These are phyloP conservation scores for Ostrea edulis DNA, from an alignment of 1,140 invertebrate genomes.

Conservation along the genomic window DNA sequence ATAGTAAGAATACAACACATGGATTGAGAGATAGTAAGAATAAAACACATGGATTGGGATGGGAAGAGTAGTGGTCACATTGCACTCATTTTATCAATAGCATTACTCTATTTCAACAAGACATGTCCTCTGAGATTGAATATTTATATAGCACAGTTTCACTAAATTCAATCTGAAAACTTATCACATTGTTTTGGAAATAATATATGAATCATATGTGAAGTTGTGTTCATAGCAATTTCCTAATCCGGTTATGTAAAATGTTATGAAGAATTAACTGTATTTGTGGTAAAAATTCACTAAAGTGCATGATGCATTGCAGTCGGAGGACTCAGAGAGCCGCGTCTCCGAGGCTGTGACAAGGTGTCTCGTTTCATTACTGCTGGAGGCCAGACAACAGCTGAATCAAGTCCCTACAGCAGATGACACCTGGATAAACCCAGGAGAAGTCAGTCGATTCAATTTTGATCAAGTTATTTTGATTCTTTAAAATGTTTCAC, in stretches of 20 bases:
- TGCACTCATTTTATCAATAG: too few relatives aligned
- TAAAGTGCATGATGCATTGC: not conserved
- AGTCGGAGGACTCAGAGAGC: conserved; percentile 8
- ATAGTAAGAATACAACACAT: not conserved
- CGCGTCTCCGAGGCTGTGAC: not conserved
- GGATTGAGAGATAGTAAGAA: too few relatives aligned
- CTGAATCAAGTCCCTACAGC: not conserved
- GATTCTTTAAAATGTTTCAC: not conserved
- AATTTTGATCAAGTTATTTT: not conserved
- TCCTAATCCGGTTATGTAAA: too few relatives aligned
- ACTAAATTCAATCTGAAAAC: too few relatives aligned
- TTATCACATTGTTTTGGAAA: too few relatives aligned
- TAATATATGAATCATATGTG: too few relatives aligned
- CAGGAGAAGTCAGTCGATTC: not conserved
- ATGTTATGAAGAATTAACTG: too few relatives aligned
- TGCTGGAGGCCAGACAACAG: not conserved
- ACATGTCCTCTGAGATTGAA: too few relatives aligned
- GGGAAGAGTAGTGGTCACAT: not conserved
- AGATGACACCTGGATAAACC: not conserved
- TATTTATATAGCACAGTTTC: too few relatives aligned
- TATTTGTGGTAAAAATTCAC: too few relatives aligned
- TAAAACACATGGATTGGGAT: not conserved
- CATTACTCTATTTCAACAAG: too few relatives aligned
- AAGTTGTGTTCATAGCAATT: too few relatives aligned
- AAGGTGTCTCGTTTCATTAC: not conserved